phyloP scores from a whole-genome alignment of 2,888 invertebrate species.

The Crepidodera aurea region DNA sequence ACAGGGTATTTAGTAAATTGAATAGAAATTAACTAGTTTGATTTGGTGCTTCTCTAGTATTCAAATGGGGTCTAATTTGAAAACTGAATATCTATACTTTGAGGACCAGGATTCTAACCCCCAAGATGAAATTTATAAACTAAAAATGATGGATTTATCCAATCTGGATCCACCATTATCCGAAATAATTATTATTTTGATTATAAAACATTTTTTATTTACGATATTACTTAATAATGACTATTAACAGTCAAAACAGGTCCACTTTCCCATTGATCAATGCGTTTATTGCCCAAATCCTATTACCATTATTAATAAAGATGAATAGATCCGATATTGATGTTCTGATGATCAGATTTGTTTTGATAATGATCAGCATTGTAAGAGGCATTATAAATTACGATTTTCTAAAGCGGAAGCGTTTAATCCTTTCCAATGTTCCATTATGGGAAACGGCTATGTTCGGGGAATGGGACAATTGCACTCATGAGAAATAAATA shows the following conservation, averaged over 20 bases:
- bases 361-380: conserved; percentile 19
- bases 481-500: neutral
- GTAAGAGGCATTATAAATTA: conserved; percentile 23
- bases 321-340: conserved; percentile 1
- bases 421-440: conserved; percentile 32
- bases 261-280: neutral
- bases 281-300: neutral
- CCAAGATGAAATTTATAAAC: no score
- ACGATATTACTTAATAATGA: neutral
- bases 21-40: no score
- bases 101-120: no score
- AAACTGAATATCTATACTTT: no score
- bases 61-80: no score
- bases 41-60: no score
- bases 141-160: no score
- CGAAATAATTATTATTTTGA: no score
- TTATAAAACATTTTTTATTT: no score
- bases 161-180: no score
- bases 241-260: neutral
- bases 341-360: conserved; percentile 14
- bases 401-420: conserved; percentile 45
- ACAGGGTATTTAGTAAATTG: no score
- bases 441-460: conserved; percentile 30
- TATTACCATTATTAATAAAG: conserved; percentile 19
- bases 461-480: neutral